phyloP scores from a whole-genome alignment of 2,888 invertebrate species.

The Papilio demoleus region DNA sequence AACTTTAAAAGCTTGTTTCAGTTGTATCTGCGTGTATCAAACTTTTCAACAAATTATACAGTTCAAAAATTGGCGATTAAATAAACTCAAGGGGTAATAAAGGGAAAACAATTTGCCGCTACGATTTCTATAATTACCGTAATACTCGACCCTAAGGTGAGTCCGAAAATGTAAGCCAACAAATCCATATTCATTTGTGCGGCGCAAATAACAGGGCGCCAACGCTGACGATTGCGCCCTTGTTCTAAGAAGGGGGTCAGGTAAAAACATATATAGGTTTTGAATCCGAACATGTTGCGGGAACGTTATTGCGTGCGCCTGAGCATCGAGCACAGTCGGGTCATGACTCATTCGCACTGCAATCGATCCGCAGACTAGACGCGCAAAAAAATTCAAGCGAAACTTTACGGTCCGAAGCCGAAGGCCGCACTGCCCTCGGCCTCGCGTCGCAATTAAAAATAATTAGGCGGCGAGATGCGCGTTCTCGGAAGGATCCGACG shows the following conservation, averaged over 20 bases:
- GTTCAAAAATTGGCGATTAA: conserved; percentile 5
- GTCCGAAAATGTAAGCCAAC: background rate
- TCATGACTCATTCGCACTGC: conserved; percentile 70
- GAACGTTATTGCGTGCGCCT: conserved; percentile 59
- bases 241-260: conserved; percentile 72
- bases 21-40: background rate
- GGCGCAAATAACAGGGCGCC: conserved; percentile 79
- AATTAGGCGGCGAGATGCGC: conserved; percentile 77
- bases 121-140: conserved; percentile 31
- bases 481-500: conserved; percentile 79
- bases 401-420: conserved; percentile 64
- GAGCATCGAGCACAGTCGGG: conserved; percentile 51
- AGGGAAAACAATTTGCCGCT: conserved; percentile 1
- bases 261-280: conserved; percentile 55
- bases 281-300: conserved; percentile 20
- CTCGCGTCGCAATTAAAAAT: conserved; percentile 82
- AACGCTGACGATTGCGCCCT: conserved; percentile 67
- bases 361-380: conserved; percentile 78
- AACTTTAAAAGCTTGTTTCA: no score
- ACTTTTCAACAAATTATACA: background rate
- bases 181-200: conserved; percentile 34
- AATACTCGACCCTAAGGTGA: background rate
- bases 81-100: background rate
- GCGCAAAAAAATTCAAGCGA: conserved; percentile 72
- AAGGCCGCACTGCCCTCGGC: conserved; percentile 74